Evolutionary conservation across 2,113 vertebrate species (phyloP).

Genomic region (Danionella cerebrum): DNA sequence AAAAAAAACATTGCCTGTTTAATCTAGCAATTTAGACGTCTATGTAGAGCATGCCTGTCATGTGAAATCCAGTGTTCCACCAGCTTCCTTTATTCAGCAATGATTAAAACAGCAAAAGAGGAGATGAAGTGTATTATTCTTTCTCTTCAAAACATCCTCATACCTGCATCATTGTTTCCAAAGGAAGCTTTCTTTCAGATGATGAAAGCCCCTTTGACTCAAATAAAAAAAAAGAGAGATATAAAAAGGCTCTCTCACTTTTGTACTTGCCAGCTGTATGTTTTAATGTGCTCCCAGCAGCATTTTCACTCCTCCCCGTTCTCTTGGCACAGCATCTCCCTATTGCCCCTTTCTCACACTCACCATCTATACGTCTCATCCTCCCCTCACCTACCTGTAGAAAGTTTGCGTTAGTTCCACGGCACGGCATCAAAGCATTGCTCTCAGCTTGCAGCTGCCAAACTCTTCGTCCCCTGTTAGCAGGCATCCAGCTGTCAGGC

Average conservation of each 20-base stretch:
- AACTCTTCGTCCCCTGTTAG: conserved; percentile 82
- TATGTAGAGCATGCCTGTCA: neutral
- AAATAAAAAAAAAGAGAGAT: conserved; percentile 43
- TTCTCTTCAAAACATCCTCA: conserved; percentile 51
- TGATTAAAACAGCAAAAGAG: conserved; percentile 36
- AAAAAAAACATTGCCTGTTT: neutral
- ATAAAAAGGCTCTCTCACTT: conserved; percentile 40
- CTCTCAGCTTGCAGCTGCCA: conserved; percentile 83
- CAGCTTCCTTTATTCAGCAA: conserved; percentile 33
- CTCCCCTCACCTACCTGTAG: conserved; percentile 73
- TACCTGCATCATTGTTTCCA: conserved; percentile 60
- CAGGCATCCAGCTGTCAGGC: conserved; percentile 91
- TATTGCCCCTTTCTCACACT: conserved; percentile 63
- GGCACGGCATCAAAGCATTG: conserved; percentile 69
- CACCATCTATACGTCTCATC: conserved; percentile 52
- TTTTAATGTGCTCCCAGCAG: conserved; percentile 61
- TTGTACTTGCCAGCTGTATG: conserved; percentile 57
- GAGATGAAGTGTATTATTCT: conserved; percentile 39
- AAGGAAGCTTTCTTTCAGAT: conserved; percentile 49
- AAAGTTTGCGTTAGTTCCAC: conserved; percentile 67
- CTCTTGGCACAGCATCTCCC: conserved; percentile 42
- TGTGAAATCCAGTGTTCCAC: conserved; percentile 13
- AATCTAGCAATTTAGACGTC: conserved; percentile 12
- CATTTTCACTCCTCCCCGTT: conserved; percentile 43
- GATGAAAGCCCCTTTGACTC: conserved; percentile 60